A percentile compares a stretch with the other conserved stretches of the same genome.
These are phyloP conservation scores for Prunella himalayana DNA, from an alignment of 2,113 vertebrate species.

Conservation along the genomic window DNA sequence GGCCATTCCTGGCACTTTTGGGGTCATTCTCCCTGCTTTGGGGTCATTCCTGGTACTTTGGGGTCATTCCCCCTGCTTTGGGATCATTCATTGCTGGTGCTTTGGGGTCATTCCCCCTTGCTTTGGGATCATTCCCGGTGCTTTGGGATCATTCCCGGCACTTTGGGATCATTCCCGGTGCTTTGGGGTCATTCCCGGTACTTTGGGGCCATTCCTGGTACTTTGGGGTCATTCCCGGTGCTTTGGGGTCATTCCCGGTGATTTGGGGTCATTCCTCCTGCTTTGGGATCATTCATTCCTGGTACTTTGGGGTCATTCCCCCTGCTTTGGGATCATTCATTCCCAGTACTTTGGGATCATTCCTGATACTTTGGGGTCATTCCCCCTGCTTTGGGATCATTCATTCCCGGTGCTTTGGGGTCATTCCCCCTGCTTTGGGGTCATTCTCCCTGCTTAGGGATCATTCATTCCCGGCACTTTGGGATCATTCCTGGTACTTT, in stretches of 20 bases:
- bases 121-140: too few relatives aligned
- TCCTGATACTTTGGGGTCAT: background rate
- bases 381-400: background rate
- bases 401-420: too few relatives aligned
- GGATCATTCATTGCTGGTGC: too few relatives aligned
- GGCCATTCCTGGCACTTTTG: too few relatives aligned
- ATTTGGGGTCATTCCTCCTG: too few relatives aligned
- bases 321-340: background rate
- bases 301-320: background rate
- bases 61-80: background rate
- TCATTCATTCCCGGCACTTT: fast-evolving
- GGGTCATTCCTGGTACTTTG: background rate
- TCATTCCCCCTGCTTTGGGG: background rate
- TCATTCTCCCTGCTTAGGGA: too few relatives aligned
- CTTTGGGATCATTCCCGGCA: background rate
- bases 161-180: background rate
- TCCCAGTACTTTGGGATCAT: background rate
- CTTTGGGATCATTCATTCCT: too few relatives aligned
- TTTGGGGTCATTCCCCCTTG: too few relatives aligned
- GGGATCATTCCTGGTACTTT: background rate
- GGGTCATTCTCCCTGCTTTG: too few relatives aligned
- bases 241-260: background rate
- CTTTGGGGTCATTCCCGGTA: background rate
- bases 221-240: too few relatives aligned
- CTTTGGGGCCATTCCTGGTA: too few relatives aligned